phyloP scores from a whole-genome alignment of 1,140 invertebrate species.

The Lordiphosa collinella region DNA sequence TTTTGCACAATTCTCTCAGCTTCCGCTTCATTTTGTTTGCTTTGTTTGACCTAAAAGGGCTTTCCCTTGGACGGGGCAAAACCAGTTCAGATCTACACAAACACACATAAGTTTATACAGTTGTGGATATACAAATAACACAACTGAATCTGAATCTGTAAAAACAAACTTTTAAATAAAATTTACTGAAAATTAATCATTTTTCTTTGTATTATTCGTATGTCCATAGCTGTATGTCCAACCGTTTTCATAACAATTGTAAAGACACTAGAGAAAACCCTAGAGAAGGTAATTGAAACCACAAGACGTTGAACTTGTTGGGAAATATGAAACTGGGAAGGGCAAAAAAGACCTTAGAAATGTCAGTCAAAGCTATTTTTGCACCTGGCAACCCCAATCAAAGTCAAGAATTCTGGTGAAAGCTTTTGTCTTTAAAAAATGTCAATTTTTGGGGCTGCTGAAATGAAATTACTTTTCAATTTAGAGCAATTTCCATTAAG shows the following conservation, averaged over 20 bases:
- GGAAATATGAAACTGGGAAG: slow-evolving; percentile 32
- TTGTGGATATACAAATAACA: too few relatives aligned
- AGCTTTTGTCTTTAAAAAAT: neutral
- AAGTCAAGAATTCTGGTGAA: slow-evolving; percentile 20
- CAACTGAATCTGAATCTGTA: too few relatives aligned
- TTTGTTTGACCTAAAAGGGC: slow-evolving; percentile 5
- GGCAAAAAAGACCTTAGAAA: neutral
- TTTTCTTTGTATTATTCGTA: neutral
- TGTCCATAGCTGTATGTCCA: too few relatives aligned
- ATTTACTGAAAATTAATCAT: too few relatives aligned
- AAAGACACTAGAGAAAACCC: slow-evolving; percentile 5
- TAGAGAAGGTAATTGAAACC: slow-evolving; percentile 41
- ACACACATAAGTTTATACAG: too few relatives aligned
- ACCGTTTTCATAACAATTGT: neutral
- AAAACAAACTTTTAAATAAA: too few relatives aligned
- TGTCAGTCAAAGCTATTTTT: slow-evolving; percentile 39
- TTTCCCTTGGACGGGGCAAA: neutral
- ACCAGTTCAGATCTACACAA: slow-evolving; percentile 9
- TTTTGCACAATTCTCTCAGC: slow-evolving; percentile 1
- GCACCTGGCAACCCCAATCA: slow-evolving; percentile 44
- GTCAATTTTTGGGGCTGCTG: slow-evolving; percentile 9
- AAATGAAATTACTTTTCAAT: slow-evolving; percentile 21
- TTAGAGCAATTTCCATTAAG: slow-evolving; percentile 18
- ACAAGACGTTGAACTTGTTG: slow-evolving; percentile 40
- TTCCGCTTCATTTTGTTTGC: slow-evolving; percentile 11